phyloP scores from a whole-genome alignment of 2,797 vertebrate genomes.

The Spondyliosoma cantharus region DNA sequence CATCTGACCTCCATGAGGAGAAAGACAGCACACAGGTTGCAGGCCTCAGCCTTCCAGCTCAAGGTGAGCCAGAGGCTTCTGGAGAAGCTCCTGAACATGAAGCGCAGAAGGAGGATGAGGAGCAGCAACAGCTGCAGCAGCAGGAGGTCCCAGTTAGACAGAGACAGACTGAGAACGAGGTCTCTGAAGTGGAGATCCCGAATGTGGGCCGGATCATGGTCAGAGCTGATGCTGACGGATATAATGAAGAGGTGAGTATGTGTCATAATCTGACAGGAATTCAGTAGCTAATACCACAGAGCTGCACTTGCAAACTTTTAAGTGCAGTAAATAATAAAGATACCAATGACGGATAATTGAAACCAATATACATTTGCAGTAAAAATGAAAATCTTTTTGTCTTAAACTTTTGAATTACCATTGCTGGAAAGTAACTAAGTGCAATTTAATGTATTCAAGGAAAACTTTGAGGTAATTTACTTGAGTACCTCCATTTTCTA shows the following conservation, averaged over 20 bases:
- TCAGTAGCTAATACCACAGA: neutral
- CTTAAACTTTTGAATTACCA: too few species aligned
- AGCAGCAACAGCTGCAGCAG: conserved; percentile 75
- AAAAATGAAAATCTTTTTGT: too few species aligned
- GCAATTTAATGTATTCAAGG: too few species aligned
- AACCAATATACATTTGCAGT: too few species aligned
- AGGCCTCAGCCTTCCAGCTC: conserved; percentile 8
- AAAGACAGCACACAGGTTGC: neutral
- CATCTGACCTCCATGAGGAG: conserved; percentile 36
- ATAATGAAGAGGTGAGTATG: conserved; percentile 94
- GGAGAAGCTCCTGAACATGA: conserved; percentile 68
- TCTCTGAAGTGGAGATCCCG: conserved; percentile 97
- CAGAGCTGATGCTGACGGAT: conserved; percentile 93
- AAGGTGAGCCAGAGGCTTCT: conserved; percentile 31
- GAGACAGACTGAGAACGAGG: conserved; percentile 83
- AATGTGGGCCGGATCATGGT: conserved; percentile 96
- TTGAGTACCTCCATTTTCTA: too few species aligned
- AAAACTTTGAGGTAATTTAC: too few species aligned
- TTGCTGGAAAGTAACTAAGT: too few species aligned
- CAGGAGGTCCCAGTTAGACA: conserved; percentile 70
- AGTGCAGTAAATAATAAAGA: too few species aligned
- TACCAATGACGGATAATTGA: too few species aligned
- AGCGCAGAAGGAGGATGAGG: conserved; percentile 47
- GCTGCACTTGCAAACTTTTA: neutral
- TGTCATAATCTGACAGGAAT: neutral